Evolutionary conservation across 2,113 vertebrate species (phyloP).

Genomic region (Notiomystis cincta): DNA sequence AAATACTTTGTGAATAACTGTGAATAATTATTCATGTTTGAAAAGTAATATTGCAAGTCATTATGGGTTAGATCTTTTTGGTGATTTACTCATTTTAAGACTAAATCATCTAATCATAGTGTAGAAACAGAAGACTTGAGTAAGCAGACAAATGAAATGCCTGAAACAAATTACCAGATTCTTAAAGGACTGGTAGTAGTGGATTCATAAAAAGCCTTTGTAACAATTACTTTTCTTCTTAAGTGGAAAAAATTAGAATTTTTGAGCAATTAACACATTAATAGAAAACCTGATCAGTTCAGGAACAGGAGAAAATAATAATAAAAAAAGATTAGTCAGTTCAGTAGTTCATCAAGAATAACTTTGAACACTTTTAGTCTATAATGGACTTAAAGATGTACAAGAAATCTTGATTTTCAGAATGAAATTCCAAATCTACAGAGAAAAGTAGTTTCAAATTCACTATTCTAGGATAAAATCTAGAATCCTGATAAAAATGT

Average conservation of each 20-base stretch:
- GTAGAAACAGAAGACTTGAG: background rate
- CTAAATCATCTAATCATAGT: background rate
- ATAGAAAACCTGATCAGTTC: background rate
- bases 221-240: background rate
- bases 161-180: background rate
- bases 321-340: background rate
- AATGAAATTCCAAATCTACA: background rate
- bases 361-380: background rate
- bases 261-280: background rate
- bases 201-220: background rate
- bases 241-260: background rate
- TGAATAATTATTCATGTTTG: background rate
- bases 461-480: background rate
- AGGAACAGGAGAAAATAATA: background rate
- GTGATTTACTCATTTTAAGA: slow-evolving; percentile 2
- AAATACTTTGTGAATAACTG: background rate
- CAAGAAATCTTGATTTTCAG: background rate
- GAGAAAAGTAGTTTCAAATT: background rate
- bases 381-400: background rate
- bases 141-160: background rate
- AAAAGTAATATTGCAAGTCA: background rate
- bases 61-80: background rate
- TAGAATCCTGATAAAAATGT: background rate
- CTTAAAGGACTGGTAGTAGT: background rate
- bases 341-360: background rate